Percentiles rank a stretch among this genome's conserved stretches.
Evolutionary conservation across 2,113 vertebrate genomes (phyloP).

Genomic region (Cyanoramphus novaezelandiae): DNA sequence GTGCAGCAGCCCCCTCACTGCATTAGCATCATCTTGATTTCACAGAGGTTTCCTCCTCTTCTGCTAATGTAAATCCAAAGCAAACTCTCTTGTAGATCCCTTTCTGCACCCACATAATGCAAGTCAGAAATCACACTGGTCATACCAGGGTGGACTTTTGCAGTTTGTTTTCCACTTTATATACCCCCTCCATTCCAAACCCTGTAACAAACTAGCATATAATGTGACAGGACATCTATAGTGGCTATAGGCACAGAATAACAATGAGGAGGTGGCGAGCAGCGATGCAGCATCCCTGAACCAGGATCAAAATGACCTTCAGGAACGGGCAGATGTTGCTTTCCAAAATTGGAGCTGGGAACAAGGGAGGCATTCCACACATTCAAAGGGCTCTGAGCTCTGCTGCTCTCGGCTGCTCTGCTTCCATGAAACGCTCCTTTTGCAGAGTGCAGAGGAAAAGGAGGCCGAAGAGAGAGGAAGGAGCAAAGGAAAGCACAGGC

Average conservation of each 20-base stretch:
- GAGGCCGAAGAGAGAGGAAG: neutral
- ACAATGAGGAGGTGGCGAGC: neutral
- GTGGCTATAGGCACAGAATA: neutral
- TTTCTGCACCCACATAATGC: neutral
- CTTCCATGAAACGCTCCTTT: neutral
- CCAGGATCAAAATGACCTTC: slow-evolving; percentile 35
- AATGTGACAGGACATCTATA: neutral
- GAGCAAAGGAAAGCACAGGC: neutral
- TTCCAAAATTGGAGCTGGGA: neutral
- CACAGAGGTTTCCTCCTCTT: slow-evolving; percentile 7
- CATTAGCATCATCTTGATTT: slow-evolving; percentile 34
- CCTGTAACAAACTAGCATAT: neutral
- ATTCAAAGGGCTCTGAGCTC: neutral
- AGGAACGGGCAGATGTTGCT: neutral
- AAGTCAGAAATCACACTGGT: neutral
- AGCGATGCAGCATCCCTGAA: neutral
- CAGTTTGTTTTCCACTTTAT: neutral
- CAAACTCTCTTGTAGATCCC: neutral
- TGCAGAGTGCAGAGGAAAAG: neutral
- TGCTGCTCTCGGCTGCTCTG: neutral
- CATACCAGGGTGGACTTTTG: neutral
- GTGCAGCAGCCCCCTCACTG: slow-evolving; percentile 31
- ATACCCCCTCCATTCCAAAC: neutral
- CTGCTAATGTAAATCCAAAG: neutral
- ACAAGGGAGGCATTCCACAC: neutral